Evolutionary conservation across 2,113 vertebrate genomes (phyloP), one percentile per base, ranked within the genome.

Genomic region (Passer domesticus): DNA sequence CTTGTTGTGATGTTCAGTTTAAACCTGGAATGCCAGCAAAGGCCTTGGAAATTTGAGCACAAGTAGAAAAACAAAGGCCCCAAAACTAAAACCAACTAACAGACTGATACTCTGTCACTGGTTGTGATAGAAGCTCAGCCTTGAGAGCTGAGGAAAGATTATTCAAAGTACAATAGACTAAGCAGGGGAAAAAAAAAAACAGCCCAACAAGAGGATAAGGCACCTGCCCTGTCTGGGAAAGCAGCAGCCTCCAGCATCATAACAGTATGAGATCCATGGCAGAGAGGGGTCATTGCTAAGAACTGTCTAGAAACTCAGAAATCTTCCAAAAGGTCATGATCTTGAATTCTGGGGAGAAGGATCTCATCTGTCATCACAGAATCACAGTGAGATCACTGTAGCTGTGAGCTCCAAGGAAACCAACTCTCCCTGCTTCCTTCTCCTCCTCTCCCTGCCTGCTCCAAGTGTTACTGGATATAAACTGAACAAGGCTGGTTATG

Each of bases 11-110:
- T 33, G 19, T 83, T 59, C 83, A 89, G 39, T 67, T 83, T 77
- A 74, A 86, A 33, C 4, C 3, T 11, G 22, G 9, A 60, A 74
- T 74, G 66, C 13, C 68, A 89, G 58, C n/a, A 90, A 88, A 76
- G 35, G 47, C 79, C 79, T 95, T 96, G 86, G 44, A 94, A 94
- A 89, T 47, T 39, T 0, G 8, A 66, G 12, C 44, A 63, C 47
- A 47, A 63, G 35, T 8, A 70, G 64, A 89, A 93, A 93, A 92
- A 90, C 55, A 89, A 73, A 84, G 12, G 23, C 30, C 28, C 9
- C 55, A 23, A 55, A 90, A 88, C 28, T 63, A 39, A 88, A 92
- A 92, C 13, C 63, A 88, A 13, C 33, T 92, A 31, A 37, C 28
- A 49, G 35, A 49, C 24, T 66, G 30, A 46, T 47, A 12, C 30